These are phyloP conservation scores for Siniperca obscura DNA, from an alignment of 2,797 vertebrate species.

Conservation along the genomic window DNA sequence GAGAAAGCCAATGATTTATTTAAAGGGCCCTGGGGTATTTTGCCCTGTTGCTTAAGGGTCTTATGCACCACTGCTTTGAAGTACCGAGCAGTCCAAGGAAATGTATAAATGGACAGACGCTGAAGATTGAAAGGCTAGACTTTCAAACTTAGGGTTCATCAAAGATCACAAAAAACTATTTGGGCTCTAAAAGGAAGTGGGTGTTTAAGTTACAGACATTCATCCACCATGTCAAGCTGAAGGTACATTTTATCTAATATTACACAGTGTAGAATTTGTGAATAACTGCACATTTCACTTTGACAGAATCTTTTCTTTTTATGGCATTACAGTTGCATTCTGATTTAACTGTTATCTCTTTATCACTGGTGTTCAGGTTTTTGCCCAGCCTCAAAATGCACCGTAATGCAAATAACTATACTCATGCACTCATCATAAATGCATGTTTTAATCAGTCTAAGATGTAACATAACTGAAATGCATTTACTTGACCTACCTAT, in stretches of 20 bases:
- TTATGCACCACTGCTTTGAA: constrained; percentile 79
- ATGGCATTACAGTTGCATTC: background rate
- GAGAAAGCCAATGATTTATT: constrained; percentile 81
- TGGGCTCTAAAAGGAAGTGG: constrained; percentile 59
- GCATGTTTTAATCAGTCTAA: background rate
- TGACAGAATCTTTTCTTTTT: background rate
- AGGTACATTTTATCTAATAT: constrained; percentile 32
- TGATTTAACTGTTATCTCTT: background rate
- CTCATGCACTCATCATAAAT: constrained; percentile 11
- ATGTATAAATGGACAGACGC: constrained; percentile 76
- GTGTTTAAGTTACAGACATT: constrained; percentile 42
- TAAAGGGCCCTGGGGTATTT: constrained; percentile 77
- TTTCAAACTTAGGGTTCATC: constrained; percentile 74
- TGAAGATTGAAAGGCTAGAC: constrained; percentile 67
- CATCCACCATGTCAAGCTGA: constrained; percentile 42
- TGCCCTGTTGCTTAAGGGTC: constrained; percentile 76
- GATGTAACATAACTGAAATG: constrained; percentile 14
- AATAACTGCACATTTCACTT: constrained; percentile 7
- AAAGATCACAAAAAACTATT: constrained; percentile 70
- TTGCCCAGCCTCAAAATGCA: background rate
- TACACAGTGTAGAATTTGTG: constrained; percentile 10
- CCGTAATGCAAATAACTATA: background rate
- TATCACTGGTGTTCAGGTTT: background rate
- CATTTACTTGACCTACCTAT: constrained; percentile 32
- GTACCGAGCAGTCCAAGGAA: constrained; percentile 66